Base-by-base conservation (phyloP, 2,888 invertebrate species). In the Calephelis perditalis region DNA sequence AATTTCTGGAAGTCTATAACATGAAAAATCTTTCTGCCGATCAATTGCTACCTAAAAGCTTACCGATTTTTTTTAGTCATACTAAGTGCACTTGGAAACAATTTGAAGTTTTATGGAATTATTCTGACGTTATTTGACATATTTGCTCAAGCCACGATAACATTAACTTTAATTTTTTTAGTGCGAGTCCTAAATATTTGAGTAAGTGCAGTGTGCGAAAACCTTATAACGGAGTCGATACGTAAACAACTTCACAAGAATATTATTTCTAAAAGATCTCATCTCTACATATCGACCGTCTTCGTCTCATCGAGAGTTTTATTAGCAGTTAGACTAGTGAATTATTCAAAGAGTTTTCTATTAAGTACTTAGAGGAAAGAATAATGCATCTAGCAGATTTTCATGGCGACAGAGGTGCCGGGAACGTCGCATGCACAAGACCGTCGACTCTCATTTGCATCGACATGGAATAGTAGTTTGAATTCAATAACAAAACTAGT, bases 331-430 rank as follows among this genome's bases (percentile, higher is more conserved):
- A 76, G 73, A 73, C 75, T 79, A 69, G 79, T 87, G 84, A 84
- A 86, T 86, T 77, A 86, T 86, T 86, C 86, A 88, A 74, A 64
- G 74, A 73, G 72, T 80, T 81, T 81, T 83, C 81, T 84, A 83
- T 82, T 82, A 82, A 79, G 82, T 81, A 83, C 82, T 86, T 81
- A 81, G 76, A 73, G 70, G 74, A 74, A 79, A 81, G 82, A 84
- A 85, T 84, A 84, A 85, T 85, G 84, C 80, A 82, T 83, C 76
- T 75, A 74, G 74, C 76, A 73, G 76, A 81, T 81, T 82, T 83
- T 81, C 77, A 79, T 77, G 77, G 76, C 68, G 74, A 52, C 35
- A 52, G 26, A 70, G 75, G 74, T 75, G 73, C 68, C 70, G 71
- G 73, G 68, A 64, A 68, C 69, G 71, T 67, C 73, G 76, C 73